phyloP scores from a whole-genome alignment of 1,140 invertebrate species.

The Drosophila mauritiana region DNA sequence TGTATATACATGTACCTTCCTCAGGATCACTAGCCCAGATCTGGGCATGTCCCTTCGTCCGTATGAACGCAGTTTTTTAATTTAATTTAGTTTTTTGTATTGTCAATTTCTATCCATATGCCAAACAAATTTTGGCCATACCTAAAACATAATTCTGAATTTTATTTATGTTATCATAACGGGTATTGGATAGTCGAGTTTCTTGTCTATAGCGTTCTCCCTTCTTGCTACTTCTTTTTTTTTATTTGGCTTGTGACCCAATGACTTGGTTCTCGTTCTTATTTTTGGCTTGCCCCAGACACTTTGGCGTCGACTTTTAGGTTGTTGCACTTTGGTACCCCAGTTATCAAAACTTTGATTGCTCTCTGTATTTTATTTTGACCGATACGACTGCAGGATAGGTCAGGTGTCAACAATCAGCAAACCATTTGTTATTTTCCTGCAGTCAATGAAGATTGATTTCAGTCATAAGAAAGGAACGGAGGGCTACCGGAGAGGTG shows the following conservation, averaged over 20 bases:
- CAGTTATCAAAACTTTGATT: slow-evolving; percentile 13
- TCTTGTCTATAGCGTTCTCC: neutral
- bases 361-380: neutral
- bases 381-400: neutral
- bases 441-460: slow-evolving; percentile 1
- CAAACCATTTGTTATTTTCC: neutral
- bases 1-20: no score
- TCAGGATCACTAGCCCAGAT: no score
- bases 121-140: no score
- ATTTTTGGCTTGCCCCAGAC: slow-evolving; percentile 52
- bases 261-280: slow-evolving; percentile 53
- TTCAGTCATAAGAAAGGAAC: neutral
- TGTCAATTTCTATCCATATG: no score
- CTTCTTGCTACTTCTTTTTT: slow-evolving; percentile 3
- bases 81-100: no score
- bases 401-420: neutral
- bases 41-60: no score
- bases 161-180: no score
- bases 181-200: no score
- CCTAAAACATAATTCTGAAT: no score
- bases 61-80: no score
- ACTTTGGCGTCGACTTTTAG: slow-evolving; percentile 43
- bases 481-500: neutral
- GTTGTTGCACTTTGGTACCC: slow-evolving; percentile 43
- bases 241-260: slow-evolving; percentile 48